Percentiles rank a stretch among this genome's conserved stretches.
These are phyloP conservation scores for Lysiphlebus fabarum DNA, from an alignment of 1,140 invertebrate genomes.

Conservation along the genomic window DNA sequence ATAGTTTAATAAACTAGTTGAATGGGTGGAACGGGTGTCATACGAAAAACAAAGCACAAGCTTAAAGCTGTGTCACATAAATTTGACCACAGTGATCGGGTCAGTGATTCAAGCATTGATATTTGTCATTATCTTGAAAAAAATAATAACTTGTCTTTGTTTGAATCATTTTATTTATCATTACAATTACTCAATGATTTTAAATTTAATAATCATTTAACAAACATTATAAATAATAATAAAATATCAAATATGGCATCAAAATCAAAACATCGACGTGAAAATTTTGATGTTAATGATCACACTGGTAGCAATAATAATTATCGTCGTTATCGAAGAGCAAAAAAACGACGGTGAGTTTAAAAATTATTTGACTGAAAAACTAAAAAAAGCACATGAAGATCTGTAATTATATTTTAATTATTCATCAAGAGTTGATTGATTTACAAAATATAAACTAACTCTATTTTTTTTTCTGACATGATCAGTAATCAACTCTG, in stretches of 20 bases:
- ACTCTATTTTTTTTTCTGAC: too few relatives aligned
- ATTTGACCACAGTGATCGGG: constrained; percentile 43
- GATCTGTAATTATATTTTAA: too few relatives aligned
- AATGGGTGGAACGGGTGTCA: constrained; percentile 51
- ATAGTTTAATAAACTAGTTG: constrained; percentile 43
- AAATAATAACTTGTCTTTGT: constrained; percentile 22
- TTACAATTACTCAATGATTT: constrained; percentile 37
- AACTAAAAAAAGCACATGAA: too few relatives aligned
- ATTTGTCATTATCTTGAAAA: constrained; percentile 29
- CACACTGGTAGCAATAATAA: constrained; percentile 34
- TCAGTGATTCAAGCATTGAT: constrained; percentile 38
- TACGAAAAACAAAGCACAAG: constrained; percentile 50
- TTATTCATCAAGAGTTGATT: too few relatives aligned
- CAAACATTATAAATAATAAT: constrained; percentile 27
- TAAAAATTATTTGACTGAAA: not conserved
- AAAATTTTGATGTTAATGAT: constrained; percentile 47
- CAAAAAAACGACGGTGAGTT: constrained; percentile 49
- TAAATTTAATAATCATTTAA: constrained; percentile 19
- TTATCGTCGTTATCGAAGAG: constrained; percentile 46
- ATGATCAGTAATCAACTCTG: too few relatives aligned
- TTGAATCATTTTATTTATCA: constrained; percentile 24
- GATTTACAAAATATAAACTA: too few relatives aligned
- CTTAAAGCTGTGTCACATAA: constrained; percentile 51
- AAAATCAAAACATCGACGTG: constrained; percentile 44
- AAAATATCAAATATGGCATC: constrained; percentile 46